Percentiles rank a stretch among this genome's conserved stretches.
Conservation (phyloP, 2,113 vertebrate genomes). For the Myiagra hebetior region DNA sequence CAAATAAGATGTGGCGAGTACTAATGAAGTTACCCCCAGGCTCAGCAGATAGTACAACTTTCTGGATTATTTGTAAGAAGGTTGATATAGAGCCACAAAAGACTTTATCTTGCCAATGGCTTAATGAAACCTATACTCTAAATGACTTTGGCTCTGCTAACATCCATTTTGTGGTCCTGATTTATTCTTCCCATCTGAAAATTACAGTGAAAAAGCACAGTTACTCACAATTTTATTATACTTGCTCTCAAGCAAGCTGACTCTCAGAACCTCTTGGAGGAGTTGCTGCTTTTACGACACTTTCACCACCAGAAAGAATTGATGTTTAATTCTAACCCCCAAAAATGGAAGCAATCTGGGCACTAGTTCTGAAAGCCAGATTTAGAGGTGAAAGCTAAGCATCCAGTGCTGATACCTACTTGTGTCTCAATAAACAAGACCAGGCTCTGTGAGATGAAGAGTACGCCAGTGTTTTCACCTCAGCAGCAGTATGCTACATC, state of each 20-base stretch:
- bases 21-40: background rate
- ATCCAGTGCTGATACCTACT: background rate
- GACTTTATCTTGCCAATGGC: background rate
- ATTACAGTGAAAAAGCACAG: background rate
- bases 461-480: background rate
- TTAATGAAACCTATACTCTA: background rate
- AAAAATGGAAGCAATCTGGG: background rate
- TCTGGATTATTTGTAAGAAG: background rate
- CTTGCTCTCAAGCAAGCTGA: background rate
- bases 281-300: background rate
- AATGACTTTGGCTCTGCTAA: background rate
- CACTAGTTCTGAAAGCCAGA: background rate
- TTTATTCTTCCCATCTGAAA: background rate
- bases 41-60: background rate
- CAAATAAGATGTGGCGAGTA: slow-evolving; percentile 15
- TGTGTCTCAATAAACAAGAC: background rate
- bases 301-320: background rate
- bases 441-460: background rate
- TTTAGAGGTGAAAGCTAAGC: background rate
- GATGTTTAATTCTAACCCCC: background rate
- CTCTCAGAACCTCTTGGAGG: background rate
- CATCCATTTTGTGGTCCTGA: background rate
- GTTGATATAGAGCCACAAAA: background rate
- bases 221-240: background rate
- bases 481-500: background rate